Evolutionary conservation across 2,888 invertebrate species (phyloP).

Genomic region (Corythucha ciliata): DNA sequence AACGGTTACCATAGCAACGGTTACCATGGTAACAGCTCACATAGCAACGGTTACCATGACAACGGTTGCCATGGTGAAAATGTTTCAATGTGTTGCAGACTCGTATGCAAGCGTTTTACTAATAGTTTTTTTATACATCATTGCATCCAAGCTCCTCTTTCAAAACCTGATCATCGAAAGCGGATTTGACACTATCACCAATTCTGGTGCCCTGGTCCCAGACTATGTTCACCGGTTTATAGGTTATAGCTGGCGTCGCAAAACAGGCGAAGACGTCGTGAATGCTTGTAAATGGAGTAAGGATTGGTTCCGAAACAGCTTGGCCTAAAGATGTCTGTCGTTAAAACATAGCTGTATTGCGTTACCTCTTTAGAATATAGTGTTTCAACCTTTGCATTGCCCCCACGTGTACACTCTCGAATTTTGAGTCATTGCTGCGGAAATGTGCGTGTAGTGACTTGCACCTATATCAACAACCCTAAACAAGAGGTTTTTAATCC

Average conservation of each 20-base stretch:
- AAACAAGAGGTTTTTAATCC: slow-evolving; percentile 17
- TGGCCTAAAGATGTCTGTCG: too few relatives aligned
- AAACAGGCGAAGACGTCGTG: slow-evolving; percentile 54
- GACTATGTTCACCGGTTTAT: slow-evolving; percentile 43
- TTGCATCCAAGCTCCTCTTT: too few relatives aligned
- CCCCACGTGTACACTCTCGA: slow-evolving; percentile 55
- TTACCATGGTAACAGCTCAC: too few relatives aligned
- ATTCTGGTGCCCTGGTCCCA: slow-evolving; percentile 40
- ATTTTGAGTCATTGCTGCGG: slow-evolving; percentile 49
- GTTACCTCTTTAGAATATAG: too few relatives aligned
- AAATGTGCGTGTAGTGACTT: slow-evolving; percentile 50
- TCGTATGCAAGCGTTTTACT: too few relatives aligned
- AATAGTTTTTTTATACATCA: too few relatives aligned
- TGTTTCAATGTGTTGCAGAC: too few relatives aligned
- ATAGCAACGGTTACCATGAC: too few relatives aligned
- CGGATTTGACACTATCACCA: slow-evolving; percentile 45
- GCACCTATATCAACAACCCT: slow-evolving; percentile 53
- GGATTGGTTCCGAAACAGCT: slow-evolving; percentile 44
- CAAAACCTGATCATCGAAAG: slow-evolving; percentile 54
- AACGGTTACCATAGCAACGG: too few relatives aligned
- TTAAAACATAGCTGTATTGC: too few relatives aligned
- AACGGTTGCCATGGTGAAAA: too few relatives aligned
- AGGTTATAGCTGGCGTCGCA: slow-evolving; percentile 50
- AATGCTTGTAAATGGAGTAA: slow-evolving; percentile 47
- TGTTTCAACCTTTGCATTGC: slow-evolving; percentile 49